Percentiles rank a stretch among this genome's conserved stretches.
These are phyloP conservation scores for Lagopus leucura DNA, from an alignment of 2,113 vertebrate species.

Conservation along the genomic window DNA sequence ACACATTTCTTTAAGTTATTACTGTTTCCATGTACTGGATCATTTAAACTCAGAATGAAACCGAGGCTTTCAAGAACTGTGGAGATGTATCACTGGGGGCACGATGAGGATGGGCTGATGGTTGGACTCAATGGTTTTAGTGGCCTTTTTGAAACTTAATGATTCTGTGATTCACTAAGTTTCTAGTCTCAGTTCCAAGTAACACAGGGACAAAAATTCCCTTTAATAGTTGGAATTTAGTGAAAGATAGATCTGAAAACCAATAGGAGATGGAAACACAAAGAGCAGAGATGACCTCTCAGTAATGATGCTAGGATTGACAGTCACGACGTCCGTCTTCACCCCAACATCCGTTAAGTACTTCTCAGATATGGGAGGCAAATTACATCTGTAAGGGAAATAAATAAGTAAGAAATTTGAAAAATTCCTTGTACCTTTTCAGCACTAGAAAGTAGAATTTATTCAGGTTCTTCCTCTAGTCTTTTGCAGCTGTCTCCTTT, in stretches of 20 bases:
- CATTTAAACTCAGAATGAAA: not conserved
- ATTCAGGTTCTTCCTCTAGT: not conserved
- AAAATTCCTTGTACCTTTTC: not conserved
- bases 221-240: not conserved
- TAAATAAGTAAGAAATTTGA: not conserved
- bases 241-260: not conserved
- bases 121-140: no score
- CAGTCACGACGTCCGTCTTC: slow-evolving; percentile 95
- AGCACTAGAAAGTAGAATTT: not conserved
- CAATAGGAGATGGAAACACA: not conserved
- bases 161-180: not conserved
- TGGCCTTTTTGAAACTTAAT: no score
- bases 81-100: no score
- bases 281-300: slow-evolving; percentile 82
- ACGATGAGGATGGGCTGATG: no score
- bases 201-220: not conserved
- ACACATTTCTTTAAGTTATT: not conserved
- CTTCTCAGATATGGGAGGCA: slow-evolving; percentile 93
- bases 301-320: slow-evolving; percentile 97
- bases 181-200: not conserved
- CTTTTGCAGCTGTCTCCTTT: not conserved
- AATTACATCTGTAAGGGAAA: slow-evolving; percentile 87
- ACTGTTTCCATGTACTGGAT: not conserved
- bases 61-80: no score
- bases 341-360: slow-evolving; percentile 91